Evolutionary conservation across 92 coral and sea anemone genomes (phyloP).

Genomic region (Epizoanthus fatuus): DNA sequence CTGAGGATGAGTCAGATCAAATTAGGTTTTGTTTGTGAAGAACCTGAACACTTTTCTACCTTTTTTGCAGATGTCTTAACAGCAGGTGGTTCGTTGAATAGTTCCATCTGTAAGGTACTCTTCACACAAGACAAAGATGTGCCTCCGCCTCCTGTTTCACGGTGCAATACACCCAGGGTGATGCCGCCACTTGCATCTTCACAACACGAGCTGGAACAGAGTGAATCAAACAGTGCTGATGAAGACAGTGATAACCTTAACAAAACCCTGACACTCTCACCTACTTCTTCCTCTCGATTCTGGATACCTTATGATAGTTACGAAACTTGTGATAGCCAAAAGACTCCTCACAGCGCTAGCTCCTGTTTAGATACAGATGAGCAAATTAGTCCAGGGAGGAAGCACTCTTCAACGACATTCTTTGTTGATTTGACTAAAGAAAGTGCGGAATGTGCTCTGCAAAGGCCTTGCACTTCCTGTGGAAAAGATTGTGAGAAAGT

Average conservation of each 20-base stretch:
- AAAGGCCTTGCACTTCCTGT: background rate
- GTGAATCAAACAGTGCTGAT: background rate
- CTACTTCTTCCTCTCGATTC: slow-evolving; percentile 13
- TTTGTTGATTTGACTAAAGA: slow-evolving; percentile 29
- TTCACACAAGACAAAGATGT: slow-evolving; percentile 16
- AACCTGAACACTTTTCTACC: background rate
- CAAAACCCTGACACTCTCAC: slow-evolving; percentile 24
- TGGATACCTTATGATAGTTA: slow-evolving; percentile 41
- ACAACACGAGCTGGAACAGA: background rate
- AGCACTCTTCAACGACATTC: slow-evolving; percentile 22
- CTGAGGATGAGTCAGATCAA: background rate
- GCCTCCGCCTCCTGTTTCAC: slow-evolving; percentile 20
- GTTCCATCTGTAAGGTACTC: slow-evolving; percentile 8
- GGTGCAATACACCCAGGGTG: background rate
- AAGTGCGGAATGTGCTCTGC: background rate
- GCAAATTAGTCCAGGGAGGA: background rate
- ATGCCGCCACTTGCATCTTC: background rate
- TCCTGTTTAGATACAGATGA: background rate
- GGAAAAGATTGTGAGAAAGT: background rate
- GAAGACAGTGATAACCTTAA: slow-evolving; percentile 9
- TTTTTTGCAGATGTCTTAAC: slow-evolving; percentile 23
- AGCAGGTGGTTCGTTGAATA: slow-evolving; percentile 20
- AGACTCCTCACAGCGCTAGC: background rate
- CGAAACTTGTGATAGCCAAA: slow-evolving; percentile 1
- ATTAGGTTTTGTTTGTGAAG: background rate